These are phyloP conservation scores for Premnoplex brunnescens DNA, from an alignment of 2,797 vertebrate species.

Conservation along the genomic window DNA sequence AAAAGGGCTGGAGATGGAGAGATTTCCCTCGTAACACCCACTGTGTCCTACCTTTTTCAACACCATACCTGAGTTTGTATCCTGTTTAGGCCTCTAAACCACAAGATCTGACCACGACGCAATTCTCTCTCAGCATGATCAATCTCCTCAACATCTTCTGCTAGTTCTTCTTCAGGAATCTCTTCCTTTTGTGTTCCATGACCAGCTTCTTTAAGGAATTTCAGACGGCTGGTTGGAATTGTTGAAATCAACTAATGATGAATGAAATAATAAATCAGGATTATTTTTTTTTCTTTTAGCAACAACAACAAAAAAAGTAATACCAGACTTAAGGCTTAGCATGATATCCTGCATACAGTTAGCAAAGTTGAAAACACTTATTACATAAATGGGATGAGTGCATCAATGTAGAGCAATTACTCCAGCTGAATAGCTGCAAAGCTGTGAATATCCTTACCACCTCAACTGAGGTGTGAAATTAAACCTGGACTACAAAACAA, in stretches of 20 bases:
- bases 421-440: background rate
- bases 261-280: background rate
- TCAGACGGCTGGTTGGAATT: slow-evolving; percentile 95
- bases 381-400: background rate
- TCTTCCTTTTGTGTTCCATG: slow-evolving; percentile 98
- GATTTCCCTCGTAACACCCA: slow-evolving; percentile 32
- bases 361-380: background rate
- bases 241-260: slow-evolving; percentile 89
- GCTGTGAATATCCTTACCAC: background rate
- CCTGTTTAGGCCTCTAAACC: slow-evolving; percentile 99
- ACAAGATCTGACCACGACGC: slow-evolving; percentile 97
- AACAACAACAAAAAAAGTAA: background rate
- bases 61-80: slow-evolving; percentile 98
- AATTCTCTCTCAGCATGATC: slow-evolving; percentile 97
- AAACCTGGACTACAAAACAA: background rate
- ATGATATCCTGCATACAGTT: background rate
- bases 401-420: background rate
- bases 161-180: slow-evolving; percentile 96
- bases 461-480: background rate
- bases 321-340: background rate
- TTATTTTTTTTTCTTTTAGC: background rate
- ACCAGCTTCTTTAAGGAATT: slow-evolving; percentile 96
- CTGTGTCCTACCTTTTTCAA: slow-evolving; percentile 67
- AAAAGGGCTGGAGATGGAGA: background rate
- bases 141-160: slow-evolving; percentile 96